A percentile compares a stretch with the other conserved stretches of the same genome.
These are phyloP conservation scores for Melanargia galathea DNA, from an alignment of 2,888 invertebrate species.

Conservation along the genomic window DNA sequence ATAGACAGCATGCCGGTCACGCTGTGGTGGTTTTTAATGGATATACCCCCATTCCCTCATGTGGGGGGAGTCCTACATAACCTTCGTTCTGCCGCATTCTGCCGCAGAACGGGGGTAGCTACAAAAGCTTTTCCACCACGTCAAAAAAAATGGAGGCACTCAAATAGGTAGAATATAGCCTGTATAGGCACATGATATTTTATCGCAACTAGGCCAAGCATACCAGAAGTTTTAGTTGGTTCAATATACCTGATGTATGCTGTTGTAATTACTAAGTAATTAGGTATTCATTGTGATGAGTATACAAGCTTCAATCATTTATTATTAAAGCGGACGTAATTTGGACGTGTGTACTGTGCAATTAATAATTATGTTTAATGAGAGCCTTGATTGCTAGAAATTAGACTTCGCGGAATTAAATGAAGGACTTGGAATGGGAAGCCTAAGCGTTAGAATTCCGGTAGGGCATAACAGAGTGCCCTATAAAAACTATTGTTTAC, in stretches of 20 bases:
- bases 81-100: too few relatives aligned
- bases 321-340: constrained; percentile 20
- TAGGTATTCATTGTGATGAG: constrained; percentile 12
- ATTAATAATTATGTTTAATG: constrained; percentile 15
- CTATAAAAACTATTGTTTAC: background rate
- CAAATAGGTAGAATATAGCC: too few relatives aligned
- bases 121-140: too few relatives aligned
- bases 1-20: too few relatives aligned
- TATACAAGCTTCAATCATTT: constrained; percentile 14
- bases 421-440: too few relatives aligned
- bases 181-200: background rate
- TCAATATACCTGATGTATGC: background rate
- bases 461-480: background rate
- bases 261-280: constrained; percentile 15
- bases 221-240: constrained; percentile 19
- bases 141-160: too few relatives aligned
- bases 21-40: too few relatives aligned
- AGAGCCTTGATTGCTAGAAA: constrained; percentile 6
- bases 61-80: too few relatives aligned
- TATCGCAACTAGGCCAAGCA: constrained; percentile 1
- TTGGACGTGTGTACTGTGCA: constrained; percentile 1
- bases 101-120: too few relatives aligned
- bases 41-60: too few relatives aligned
- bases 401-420: background rate
- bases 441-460: background rate